Conservation (phyloP, 1,140 invertebrate species). For the Drosophila nebulosa region DNA sequence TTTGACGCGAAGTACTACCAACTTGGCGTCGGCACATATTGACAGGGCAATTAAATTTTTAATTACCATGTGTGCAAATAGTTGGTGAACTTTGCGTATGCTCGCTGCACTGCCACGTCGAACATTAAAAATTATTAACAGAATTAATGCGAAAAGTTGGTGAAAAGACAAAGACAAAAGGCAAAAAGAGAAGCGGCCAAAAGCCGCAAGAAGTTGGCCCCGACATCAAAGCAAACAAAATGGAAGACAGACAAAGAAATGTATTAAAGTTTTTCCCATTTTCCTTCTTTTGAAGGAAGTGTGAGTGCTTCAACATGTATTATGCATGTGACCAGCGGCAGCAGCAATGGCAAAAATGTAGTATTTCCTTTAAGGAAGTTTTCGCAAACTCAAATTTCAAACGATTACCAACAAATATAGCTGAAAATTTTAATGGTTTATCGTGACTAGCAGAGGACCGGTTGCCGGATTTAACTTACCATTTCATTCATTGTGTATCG, state of each 20-base stretch:
- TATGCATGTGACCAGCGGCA: conserved; percentile 56
- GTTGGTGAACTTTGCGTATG: conserved; percentile 51
- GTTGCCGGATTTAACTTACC: too few relatives aligned
- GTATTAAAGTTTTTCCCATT: conserved; percentile 36
- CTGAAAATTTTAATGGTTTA: background rate
- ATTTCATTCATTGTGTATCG: too few relatives aligned
- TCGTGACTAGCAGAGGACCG: too few relatives aligned
- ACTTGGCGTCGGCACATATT: conserved; percentile 44
- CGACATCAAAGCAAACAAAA: conserved; percentile 60
- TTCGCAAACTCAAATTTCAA: conserved; percentile 29
- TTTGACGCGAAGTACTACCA: conserved; percentile 1
- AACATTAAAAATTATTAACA: conserved; percentile 77
- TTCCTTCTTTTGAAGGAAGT: conserved; percentile 29
- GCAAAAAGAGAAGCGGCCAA: conserved; percentile 28
- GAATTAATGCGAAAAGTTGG: conserved; percentile 72
- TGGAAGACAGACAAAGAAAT: conserved; percentile 53
- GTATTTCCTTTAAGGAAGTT: conserved; percentile 27
- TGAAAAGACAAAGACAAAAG: conserved; percentile 46
- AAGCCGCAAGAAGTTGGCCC: conserved; percentile 53
- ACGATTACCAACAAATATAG: conserved; percentile 9
- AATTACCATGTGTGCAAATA: conserved; percentile 67
- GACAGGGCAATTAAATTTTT: conserved; percentile 72
- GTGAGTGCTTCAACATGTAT: conserved; percentile 24
- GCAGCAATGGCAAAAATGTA: conserved; percentile 6
- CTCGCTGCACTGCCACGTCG: conserved; percentile 19